Evolutionary conservation across 1,140 invertebrate genomes (phyloP), one percentile per base, ranked within the genome.

Genomic region (Habropoda laboriosa): DNA sequence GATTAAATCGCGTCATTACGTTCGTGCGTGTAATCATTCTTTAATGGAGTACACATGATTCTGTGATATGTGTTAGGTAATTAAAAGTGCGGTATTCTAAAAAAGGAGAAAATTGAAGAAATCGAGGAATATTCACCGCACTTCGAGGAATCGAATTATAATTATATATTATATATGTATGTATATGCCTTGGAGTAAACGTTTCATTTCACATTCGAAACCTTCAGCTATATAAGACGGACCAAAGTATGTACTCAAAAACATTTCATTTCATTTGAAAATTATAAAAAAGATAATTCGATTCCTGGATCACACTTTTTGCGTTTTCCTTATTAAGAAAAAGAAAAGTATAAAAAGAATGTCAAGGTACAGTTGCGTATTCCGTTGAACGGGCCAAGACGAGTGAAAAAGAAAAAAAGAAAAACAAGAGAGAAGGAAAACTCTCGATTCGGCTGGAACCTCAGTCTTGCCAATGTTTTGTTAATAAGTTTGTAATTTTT

Each of bases 401-500:
- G 30, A 63, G 18, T 35, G 79, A 16, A 49, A 63, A 66, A 45
- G 12, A 8, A 16, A 45, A 21, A 47, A 61, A 67, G 47, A 57
- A 18, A 1, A 12, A 24, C 2, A 40, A 38, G n/a, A 24, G 38
- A 61, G 2, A 45, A 21, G 27, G 18, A 18, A 61, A 70, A 61
- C 45, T 71, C 42, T 71, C 79, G 49, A 86, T 82, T 71, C 70
- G 83, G 66, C 74, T 58, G 71, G 71, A 86, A 49, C 63, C 80
- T 51, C 83, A 89, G 92, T 92, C 91, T 93, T 92, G 92, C 92
- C 91, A 93, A 92, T 92, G 89, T 91, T 93, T 90, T 90, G 91
- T 93, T 92, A 91, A 91, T 93, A 91, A 92, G 92, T 93, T 92
- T 93, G 91, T 92, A 93, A 92, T 92, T 92, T 92, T 93, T 92